Evolutionary conservation across 2,113 vertebrate species (phyloP), one percentile per base, ranked within the genome.

Genomic region (Psammodynastes pulverulentus): DNA sequence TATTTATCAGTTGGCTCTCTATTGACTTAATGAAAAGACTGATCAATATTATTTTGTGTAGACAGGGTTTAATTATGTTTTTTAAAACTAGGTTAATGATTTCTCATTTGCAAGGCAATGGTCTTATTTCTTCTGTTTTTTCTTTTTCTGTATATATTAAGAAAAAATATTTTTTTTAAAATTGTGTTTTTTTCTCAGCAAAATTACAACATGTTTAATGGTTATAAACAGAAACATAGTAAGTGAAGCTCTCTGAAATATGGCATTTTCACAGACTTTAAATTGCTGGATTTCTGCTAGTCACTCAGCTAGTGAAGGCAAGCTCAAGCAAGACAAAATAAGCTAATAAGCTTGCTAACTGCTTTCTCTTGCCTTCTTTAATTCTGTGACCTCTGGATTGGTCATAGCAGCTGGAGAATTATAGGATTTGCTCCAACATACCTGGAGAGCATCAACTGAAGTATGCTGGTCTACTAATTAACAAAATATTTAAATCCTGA

Each of bases 311-410:
- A 17, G 48, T 39, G 34, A 92, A 89, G 43, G 67, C 49, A 49
- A 12, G 84, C 17, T 67, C 19, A 26, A 43, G 17, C 8, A 56
- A 13, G 45, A 13, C 12, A 58, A 84, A 89, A 86, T 29, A 88
- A 23, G 3, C 24, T 24, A 49, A 45, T 9, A 58, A 34, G 10
- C 26, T 23, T 86, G 79, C 90, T 92, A 93, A 87, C 84, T 92
- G 58, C 52, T 86, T 43, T 12, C 49, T 49, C 54, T 54, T 94
- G 86, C 7, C 24, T 86, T 95, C 91, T 62, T 79, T 79, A 79
- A 79, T 79, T 79, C 72, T 79, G 34, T 43, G 72, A 79, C 34
- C 72, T 79, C 34, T 43, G 34, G 72, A 79, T 79, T 79, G 72
- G 72, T 43, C 72, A 79, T 79, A 43, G 72, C 17, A 79, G 72